Conservation (phyloP, 1,140 invertebrate genomes). For the Bombus vancouverensis region DNA sequence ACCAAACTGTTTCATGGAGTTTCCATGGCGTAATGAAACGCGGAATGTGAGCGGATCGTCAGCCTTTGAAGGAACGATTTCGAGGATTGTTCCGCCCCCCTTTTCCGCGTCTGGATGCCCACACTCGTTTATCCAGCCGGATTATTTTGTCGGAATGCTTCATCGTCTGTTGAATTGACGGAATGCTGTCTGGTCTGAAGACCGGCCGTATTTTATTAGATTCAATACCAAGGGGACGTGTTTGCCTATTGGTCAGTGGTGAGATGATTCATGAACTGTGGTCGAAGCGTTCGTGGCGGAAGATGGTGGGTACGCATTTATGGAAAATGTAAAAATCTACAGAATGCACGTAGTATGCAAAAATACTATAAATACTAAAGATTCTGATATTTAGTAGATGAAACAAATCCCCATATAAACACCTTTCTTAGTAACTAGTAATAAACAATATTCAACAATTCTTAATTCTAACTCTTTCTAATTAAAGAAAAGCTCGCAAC, state of each 20-base stretch:
- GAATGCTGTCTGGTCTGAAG: background rate
- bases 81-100: slow-evolving; percentile 14
- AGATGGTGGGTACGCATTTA: no score
- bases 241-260: background rate
- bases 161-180: slow-evolving; percentile 25
- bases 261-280: background rate
- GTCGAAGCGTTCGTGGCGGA: background rate
- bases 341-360: no score
- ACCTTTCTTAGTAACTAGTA: no score
- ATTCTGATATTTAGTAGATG: no score
- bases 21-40: slow-evolving; percentile 11
- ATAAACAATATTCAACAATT: background rate
- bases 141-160: slow-evolving; percentile 26
- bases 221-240: background rate
- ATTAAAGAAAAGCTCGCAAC: background rate
- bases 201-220: slow-evolving; percentile 1
- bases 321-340: no score
- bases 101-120: slow-evolving; percentile 3
- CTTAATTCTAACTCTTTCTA: background rate
- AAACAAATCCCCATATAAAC: no score
- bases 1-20: background rate
- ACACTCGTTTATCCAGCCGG: background rate
- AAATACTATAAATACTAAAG: no score
- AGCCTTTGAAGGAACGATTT: slow-evolving; percentile 29
- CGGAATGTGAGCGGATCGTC: slow-evolving; percentile 4